Base-by-base conservation (phyloP, 2,113 vertebrate species). In the Xyliphius kryptos region DNA sequence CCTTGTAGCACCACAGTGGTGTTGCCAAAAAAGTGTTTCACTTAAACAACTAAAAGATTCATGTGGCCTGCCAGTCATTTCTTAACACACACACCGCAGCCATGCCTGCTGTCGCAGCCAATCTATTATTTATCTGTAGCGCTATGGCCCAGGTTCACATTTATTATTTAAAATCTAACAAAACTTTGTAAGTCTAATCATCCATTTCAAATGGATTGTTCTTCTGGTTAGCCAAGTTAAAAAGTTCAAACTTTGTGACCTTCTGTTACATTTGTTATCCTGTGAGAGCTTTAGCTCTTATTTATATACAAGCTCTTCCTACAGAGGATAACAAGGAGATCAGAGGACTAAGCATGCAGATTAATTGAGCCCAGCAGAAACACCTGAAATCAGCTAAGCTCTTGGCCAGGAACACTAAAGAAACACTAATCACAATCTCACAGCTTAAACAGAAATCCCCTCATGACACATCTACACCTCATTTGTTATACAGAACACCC, bases 361-460 rank as follows among this genome's bases (percentile, higher is more conserved):
- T 71, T 68, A 68, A 43, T 38, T 22, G 9, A 54, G 44, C 50
- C 41, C 46, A 44, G 26, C 44, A 53, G 14, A 38, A 49, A 49
- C 51, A 60, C 56, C 48, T 22, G 48, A 55, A 61, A 12, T 44
- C 32, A 6, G 11, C 69, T 67, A 72, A 72, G 61, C 61, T 67
- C 63, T 74, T 68, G 68, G 12, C 2, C 37, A 9, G 32, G 47
- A 38, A 61, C 14, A 70, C 21, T 43, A 40, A 49, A 22, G 51
- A 36, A 50, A 17, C 7, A 16, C 55, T 72, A 74, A 77, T 77
- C 72, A 54, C 21, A 58, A 37, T 55, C 19, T 67, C 57, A 38
- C 50, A 69, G 52, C 55, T 71, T 41, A 61, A 14, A 6, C 9
- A 50, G 48, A 49, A 38, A 59, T 66, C 57, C 44, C 40, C 19